Evolutionary conservation across 92 coral and sea anemone genomes (phyloP), one percentile per base, ranked within the genome.

Genomic region (Meandrina meandrites): DNA sequence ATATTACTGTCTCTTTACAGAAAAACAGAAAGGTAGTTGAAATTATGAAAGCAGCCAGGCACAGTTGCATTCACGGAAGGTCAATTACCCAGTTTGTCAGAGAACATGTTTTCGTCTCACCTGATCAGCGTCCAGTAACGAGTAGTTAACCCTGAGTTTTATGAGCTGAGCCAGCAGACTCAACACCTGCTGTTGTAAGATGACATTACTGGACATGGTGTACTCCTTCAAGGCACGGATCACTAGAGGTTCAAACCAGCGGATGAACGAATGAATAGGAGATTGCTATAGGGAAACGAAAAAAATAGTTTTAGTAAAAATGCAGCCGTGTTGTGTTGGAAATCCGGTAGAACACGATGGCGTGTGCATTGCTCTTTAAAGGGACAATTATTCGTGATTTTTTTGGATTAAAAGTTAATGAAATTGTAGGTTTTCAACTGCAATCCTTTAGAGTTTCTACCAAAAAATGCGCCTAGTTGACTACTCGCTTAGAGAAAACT

Each of bases 111-210:
- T 48, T 48, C 53, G 12, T 48, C 89, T 73, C 81, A 94, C 98
- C 95, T 97, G 99, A 82, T 95, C 99, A 24, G 99, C 93, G 50
- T 97, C 99, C 42, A 97, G 96, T 37, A 97, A 88, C 4, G 99
- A 95, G 84, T 97, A 97, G 88, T 97, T 97, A 31, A 97, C 99
- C 56, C 99, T 86, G 56, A 97, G 91, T 82, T 92, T 91, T 76
- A 97, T 87, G 58, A 97, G 94, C 86, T 97, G 99, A 57, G 96
- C 96, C 88, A 97, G 75, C 42, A 97, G 90, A 86, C 99, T 97
- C 48, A 97, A 88, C 30, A 95, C 99, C 30, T 97, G 99, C 79
- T 96, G 97, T 83, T 97, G 99, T 56, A 93, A 92, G 40, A 78
- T 73, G 9, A 91, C 85, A 1, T 91, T 91, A 45, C 96, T 92